phyloP scores from a whole-genome alignment of 2,797 vertebrate genomes.

The Myoxocephalus aenaeus region DNA sequence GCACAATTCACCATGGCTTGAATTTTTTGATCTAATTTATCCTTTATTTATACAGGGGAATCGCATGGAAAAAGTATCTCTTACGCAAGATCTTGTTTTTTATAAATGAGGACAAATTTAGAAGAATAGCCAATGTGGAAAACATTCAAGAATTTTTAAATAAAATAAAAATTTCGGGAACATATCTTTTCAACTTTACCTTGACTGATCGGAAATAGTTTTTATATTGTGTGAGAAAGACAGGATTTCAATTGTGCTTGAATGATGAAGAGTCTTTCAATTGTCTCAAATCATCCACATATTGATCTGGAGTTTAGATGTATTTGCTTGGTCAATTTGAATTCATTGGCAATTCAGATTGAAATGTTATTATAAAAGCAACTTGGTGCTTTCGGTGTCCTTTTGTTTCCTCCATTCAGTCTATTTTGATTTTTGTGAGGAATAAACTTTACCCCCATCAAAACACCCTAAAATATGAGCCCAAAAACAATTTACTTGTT shows the following conservation, averaged over 20 bases:
- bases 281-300: conserved; percentile 47
- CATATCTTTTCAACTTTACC: conserved; percentile 29
- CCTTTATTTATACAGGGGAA: conserved; percentile 68
- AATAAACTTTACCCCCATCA: conserved; percentile 56
- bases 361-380: conserved; percentile 25
- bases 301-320: conserved; percentile 48
- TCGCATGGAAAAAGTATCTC: conserved; percentile 56
- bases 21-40: conserved; percentile 42
- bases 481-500: not conserved
- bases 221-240: conserved; percentile 39
- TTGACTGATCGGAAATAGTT: conserved; percentile 74
- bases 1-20: conserved; percentile 34
- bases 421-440: conserved; percentile 6
- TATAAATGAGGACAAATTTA: conserved; percentile 26
- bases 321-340: conserved; percentile 47
- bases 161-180: not conserved
- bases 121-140: conserved; percentile 10
- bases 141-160: conserved; percentile 4
- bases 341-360: conserved; percentile 51
- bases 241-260: conserved; percentile 61
- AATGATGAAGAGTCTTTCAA: conserved; percentile 7
- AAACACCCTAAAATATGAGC: conserved; percentile 28
- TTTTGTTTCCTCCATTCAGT: conserved; percentile 17
- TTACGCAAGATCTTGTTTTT: conserved; percentile 46
- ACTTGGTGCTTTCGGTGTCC: conserved; percentile 36